Conservation (phyloP, 1,140 invertebrate genomes). For the Charaxes varanes region DNA sequence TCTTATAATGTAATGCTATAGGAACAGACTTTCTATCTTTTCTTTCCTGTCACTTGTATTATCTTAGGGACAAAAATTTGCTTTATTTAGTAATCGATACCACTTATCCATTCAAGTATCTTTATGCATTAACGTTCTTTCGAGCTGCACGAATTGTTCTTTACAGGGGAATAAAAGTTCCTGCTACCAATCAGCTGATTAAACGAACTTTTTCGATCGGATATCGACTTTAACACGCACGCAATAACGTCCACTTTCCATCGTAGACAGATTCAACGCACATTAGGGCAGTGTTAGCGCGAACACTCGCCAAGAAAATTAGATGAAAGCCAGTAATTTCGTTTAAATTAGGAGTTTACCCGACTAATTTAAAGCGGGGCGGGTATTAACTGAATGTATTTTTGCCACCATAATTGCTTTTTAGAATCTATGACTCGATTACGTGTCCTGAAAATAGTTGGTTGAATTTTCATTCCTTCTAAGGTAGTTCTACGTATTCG, state of each 20-base stretch:
- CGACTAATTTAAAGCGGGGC: constrained; percentile 18
- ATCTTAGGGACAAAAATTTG: neutral
- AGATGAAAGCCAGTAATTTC: constrained; percentile 36
- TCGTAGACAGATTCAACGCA: constrained; percentile 1
- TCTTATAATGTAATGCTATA: no score
- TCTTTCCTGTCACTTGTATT: neutral
- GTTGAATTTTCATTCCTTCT: no score
- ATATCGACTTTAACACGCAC: constrained; percentile 11
- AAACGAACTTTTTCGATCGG: constrained; percentile 16
- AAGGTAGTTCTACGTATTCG: no score
- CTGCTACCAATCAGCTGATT: constrained; percentile 30
- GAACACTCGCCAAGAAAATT: constrained; percentile 37
- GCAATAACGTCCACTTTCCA: constrained; percentile 15
- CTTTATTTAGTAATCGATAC: neutral
- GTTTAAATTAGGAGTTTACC: constrained; percentile 36
- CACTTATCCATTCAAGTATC: constrained; percentile 1
- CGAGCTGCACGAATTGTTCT: constrained; percentile 24
- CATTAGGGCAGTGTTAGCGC: constrained; percentile 27
- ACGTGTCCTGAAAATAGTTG: no score
- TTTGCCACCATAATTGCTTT: constrained; percentile 4
- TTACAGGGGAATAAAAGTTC: constrained; percentile 31
- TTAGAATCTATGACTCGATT: neutral
- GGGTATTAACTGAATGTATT: constrained; percentile 5
- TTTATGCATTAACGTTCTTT: constrained; percentile 1
- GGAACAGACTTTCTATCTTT: neutral